Base-by-base conservation (phyloP, 23 tunicate species). In the Halocynthia aurantium region DNA sequence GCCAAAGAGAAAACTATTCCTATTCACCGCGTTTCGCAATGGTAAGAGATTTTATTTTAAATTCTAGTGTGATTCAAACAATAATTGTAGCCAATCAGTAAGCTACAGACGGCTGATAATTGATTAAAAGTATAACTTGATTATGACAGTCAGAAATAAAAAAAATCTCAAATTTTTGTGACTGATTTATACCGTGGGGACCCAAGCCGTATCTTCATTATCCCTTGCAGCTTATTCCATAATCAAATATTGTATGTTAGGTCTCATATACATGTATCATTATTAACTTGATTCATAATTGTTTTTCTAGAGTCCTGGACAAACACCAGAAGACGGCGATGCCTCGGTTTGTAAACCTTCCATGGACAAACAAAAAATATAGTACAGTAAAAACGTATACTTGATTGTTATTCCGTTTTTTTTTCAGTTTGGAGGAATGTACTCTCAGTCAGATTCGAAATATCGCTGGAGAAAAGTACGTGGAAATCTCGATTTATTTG, bases 401-500 rank as follows among this genome's bases (percentile, higher is more conserved):
- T 2, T 58, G 15, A 58, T 58, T 58, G 63, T 58, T 58, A 0
- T 58, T 58, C 4, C 4, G 1, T 71, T 2, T n/a, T 11, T 49
- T 74, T 10, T 7, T 19, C 81, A 88, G 84, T 83, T 83, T 67
- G 22, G 83, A 51, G 87, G 94, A 51, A 88, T 79, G 87, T 88
- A 88, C 55, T 65, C 70, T 9, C 83, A 83, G 17, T 64, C 94
- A 7, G 94, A 88, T 67, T 83, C 94, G 12, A 88, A 88, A 55
- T 88, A 83, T 51, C 60, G 87, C 13, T 88, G 94, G 94, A 63
- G 87, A 78, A 88, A 88, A 79, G 83, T 88, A 11, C 72, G 82
- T 73, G 94, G 94, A 57, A 88, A 88, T 67, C 76, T 88, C 31
- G 94, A 88, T 79, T 71, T 88, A 8, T 88, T 88, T 72, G 94